Conservation (phyloP, 1,140 invertebrate genomes). For the Lordiphosa clarofinis region DNA sequence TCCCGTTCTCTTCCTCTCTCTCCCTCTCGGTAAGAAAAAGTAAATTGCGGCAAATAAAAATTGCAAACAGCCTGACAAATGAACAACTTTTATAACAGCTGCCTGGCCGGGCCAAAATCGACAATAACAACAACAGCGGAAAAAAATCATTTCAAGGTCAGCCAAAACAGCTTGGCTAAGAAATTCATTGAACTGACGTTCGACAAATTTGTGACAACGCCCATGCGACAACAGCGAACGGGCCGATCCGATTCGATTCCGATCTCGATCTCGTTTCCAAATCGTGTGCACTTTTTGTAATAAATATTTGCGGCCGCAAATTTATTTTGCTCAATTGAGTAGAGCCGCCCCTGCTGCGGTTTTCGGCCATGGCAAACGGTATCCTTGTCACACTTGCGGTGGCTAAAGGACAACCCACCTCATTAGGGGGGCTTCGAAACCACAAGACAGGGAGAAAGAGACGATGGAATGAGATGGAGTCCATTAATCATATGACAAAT, state of each 20-base stretch:
- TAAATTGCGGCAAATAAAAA: conserved; percentile 45
- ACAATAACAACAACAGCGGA: conserved; percentile 31
- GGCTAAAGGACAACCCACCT: conserved; percentile 4
- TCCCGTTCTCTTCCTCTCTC: neutral
- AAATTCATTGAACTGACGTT: conserved; percentile 63
- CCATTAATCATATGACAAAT: conserved; percentile 76
- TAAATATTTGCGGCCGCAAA: conserved; percentile 50
- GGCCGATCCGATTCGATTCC: neutral
- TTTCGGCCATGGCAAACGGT: neutral
- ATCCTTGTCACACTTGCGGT: conserved; percentile 37
- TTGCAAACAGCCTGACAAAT: conserved; percentile 47
- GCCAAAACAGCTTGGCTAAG: conserved; percentile 25
- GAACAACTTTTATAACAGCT: conserved; percentile 15
- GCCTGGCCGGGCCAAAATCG: neutral
- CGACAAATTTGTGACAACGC: conserved; percentile 67
- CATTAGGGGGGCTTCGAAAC: neutral
- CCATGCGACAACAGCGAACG: conserved; percentile 21
- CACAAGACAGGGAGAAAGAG: neutral
- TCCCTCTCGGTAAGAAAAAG: conserved; percentile 19
- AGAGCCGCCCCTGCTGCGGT: conserved; percentile 21
- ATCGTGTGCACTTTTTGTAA: conserved; percentile 21
- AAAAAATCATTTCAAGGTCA: conserved; percentile 64
- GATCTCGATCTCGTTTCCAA: conserved; percentile 4
- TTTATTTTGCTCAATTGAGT: conserved; percentile 62
- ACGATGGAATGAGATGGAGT: neutral